Base-by-base conservation (phyloP, 2,113 vertebrate species). In the Bucco capensis region DNA sequence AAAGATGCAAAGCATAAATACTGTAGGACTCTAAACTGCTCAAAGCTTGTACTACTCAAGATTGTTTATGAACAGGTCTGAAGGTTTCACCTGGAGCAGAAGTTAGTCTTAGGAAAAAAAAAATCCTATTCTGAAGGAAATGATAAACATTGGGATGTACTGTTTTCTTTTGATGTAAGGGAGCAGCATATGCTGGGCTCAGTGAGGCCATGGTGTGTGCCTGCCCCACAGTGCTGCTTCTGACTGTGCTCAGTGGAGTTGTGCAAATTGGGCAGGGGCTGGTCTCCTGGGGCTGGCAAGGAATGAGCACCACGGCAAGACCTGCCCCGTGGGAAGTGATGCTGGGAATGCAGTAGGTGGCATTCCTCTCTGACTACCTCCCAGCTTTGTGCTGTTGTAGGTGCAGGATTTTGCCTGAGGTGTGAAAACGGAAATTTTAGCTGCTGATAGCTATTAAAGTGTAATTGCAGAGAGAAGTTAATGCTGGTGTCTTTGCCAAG, bases 181-280 rank as follows among this genome's bases (percentile, higher is more conserved):
- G 2, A 76, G 53, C 33, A 28, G 25, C 7, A 0, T 35, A 49
- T 0, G 1, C 65, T 18, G 50, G 54, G n/a, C 37, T 51, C 0
- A 0, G 53, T 0, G 1, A 35, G 74, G 70, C 46, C 0, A 0
- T 0, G 1, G 47, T 0, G 0, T 38, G 19, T 1, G 4, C 44
- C 28, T 23, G 57, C 49, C 62, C 60, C 1, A 4, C 65, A 21
- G 60, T 6, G 30, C 78, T 21, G 57, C 15, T 40, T 50, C 61
- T 2, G 1, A 14, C 44, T 3, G 0, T 1, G 1, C n/a, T 23
- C 12, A 5, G 56, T 42, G 57, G 1, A 28, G n/a, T 7, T 28
- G 37, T 17, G 56, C 37, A 9, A 3, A 14, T 47, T 2, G 7
- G 31, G 47, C 58, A 38, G 50, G 27, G 49, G 46, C 70, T 46